These are phyloP conservation scores for Lucilia cuprina DNA, from an alignment of 1,140 invertebrate genomes.

Conservation along the genomic window DNA sequence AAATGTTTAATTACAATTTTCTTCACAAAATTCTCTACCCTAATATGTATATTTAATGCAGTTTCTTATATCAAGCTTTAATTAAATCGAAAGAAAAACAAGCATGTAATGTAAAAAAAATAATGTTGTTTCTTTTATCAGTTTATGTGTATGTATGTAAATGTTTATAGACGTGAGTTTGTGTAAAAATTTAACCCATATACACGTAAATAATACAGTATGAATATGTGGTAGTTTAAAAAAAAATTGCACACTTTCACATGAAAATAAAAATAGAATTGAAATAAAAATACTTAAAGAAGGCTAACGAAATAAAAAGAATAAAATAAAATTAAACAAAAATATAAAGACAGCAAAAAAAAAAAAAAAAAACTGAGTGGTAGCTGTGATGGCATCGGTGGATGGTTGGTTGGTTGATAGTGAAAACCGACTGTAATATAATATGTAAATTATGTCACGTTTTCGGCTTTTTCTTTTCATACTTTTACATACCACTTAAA, in stretches of 20 bases:
- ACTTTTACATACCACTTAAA: not conserved
- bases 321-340: not conserved
- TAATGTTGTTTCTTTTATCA: not conserved
- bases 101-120: not conserved
- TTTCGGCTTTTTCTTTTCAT: conserved; percentile 26
- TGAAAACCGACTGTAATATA: not conserved
- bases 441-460: conserved; percentile 62
- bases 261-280: not conserved
- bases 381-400: not conserved
- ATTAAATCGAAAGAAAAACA: not conserved
- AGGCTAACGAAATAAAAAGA: not conserved
- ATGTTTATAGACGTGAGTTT: not conserved
- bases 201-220: not conserved
- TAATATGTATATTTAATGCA: not conserved
- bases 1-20: too few species aligned
- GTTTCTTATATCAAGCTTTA: not conserved
- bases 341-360: conserved; percentile 44
- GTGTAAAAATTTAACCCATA: not conserved
- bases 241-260: not conserved
- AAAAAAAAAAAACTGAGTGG: not conserved
- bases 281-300: conserved; percentile 17
- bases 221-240: not conserved
- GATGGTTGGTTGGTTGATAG: not conserved
- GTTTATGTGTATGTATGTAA: not conserved
- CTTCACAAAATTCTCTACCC: too few species aligned